Evolutionary conservation across 2,888 invertebrate genomes (phyloP).

Genomic region (Mechanitis mazaeus): DNA sequence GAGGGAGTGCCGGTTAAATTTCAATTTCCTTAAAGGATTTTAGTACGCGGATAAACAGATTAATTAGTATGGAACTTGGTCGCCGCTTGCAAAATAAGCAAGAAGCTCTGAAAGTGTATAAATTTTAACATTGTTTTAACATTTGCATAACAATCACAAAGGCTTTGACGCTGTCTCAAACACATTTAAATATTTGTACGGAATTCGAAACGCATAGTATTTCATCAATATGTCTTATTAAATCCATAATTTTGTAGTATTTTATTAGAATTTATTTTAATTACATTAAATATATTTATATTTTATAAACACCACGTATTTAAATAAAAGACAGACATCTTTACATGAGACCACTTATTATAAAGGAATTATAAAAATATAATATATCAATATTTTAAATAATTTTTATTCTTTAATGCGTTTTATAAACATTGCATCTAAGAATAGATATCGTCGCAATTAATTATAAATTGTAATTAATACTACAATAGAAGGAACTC

Average conservation of each 20-base stretch:
- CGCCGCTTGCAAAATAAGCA: slow-evolving; percentile 33
- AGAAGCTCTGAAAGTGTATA: slow-evolving; percentile 34
- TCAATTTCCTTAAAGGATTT: slow-evolving; percentile 29
- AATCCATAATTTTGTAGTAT: not conserved
- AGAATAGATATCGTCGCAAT: not conserved
- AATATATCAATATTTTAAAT: not conserved
- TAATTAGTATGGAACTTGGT: slow-evolving; percentile 41
- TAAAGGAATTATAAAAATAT: too few species aligned
- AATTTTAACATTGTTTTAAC: slow-evolving; percentile 31
- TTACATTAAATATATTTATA: too few species aligned
- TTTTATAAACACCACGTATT: too few species aligned
- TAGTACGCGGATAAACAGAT: slow-evolving; percentile 30
- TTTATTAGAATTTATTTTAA: not conserved
- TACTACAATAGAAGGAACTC: slow-evolving; percentile 26
- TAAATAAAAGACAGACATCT: too few species aligned
- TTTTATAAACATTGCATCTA: not conserved
- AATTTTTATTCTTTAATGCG: not conserved
- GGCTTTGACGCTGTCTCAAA: slow-evolving; percentile 9
- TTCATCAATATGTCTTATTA: slow-evolving; percentile 7
- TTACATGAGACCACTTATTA: too few species aligned
- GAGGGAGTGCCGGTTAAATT: slow-evolving; percentile 15
- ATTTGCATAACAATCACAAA: slow-evolving; percentile 23
- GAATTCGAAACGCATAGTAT: slow-evolving; percentile 8
- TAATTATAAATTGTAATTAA: slow-evolving; percentile 30
- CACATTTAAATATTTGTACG: slow-evolving; percentile 6